phyloP scores from a whole-genome alignment of 2,797 vertebrate species.

The Gambusia yucatana region DNA sequence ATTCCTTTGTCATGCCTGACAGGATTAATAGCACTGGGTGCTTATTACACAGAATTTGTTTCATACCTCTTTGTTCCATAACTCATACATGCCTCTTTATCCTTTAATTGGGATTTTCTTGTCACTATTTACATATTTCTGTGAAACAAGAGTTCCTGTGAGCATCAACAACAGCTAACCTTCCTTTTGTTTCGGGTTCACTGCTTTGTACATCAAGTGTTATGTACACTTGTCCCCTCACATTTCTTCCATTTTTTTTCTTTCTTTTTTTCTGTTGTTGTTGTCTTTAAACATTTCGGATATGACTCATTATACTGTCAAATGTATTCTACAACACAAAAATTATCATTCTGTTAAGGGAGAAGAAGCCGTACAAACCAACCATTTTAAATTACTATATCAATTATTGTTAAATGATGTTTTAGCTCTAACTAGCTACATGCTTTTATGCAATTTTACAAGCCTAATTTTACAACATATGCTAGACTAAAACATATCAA shows the following conservation, averaged over 20 bases:
- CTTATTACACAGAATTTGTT: neutral
- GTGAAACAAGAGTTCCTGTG: neutral
- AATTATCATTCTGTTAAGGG: neutral
- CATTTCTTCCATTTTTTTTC: too few relatives aligned
- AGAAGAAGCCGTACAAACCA: neutral
- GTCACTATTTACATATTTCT: neutral
- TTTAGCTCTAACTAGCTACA: neutral
- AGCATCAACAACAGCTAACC: neutral
- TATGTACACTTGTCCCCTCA: too few relatives aligned
- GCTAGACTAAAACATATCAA: too few relatives aligned
- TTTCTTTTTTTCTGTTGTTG: too few relatives aligned
- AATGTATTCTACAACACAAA: neutral
- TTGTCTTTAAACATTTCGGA: too few relatives aligned
- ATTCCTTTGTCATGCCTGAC: neutral
- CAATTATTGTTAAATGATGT: neutral
- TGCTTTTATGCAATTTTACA: neutral
- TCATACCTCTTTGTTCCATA: neutral
- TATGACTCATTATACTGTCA: neutral
- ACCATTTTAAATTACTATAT: neutral
- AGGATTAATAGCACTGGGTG: neutral
- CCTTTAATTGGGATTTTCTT: neutral
- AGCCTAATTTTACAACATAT: neutral
- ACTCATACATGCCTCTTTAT: neutral
- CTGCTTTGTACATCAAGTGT: neutral
- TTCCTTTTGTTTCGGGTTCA: neutral